A percentile compares a stretch with the other conserved stretches of the same genome.
Conservation (phyloP, 2,888 invertebrate species). For the Ornithoptera priamus region DNA sequence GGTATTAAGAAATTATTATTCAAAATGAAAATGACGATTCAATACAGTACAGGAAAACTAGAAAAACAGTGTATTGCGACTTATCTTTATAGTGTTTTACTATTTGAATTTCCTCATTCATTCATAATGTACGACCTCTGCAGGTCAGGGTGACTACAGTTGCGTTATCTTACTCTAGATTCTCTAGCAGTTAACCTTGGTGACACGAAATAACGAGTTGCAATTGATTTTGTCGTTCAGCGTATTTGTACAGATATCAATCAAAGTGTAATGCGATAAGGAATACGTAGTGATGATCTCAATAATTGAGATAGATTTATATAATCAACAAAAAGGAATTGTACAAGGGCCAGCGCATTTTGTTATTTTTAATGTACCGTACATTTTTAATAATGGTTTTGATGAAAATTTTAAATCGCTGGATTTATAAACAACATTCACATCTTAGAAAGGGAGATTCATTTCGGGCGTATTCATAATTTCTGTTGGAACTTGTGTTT, state of each 20-base stretch:
- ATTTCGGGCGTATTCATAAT: no score
- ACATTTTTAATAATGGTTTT: no score
- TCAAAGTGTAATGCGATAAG: conserved; percentile 2
- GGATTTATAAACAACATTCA: no score
- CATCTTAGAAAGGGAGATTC: no score
- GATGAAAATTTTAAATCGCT: no score
- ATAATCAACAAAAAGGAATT: no score
- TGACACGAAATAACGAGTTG: conserved; percentile 20
- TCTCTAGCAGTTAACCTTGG: conserved; percentile 10
- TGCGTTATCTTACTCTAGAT: conserved; percentile 17
- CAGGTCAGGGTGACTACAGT: background rate
- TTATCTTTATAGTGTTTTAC: background rate
- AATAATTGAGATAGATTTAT: background rate
- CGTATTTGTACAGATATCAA: conserved; percentile 14
- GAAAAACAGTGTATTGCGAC: background rate
- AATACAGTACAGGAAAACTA: background rate
- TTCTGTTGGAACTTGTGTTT: no score
- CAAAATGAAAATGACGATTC: background rate
- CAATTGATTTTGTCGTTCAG: conserved; percentile 16
- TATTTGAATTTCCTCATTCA: conserved; percentile 11
- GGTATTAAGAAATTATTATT: background rate
- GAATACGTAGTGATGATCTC: background rate
- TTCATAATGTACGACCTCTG: conserved; percentile 11
- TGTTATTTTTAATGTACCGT: no score
- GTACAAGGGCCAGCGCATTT: no score